These are phyloP conservation scores for Megaustenia siamemsis DNA, from an alignment of 2,888 invertebrate genomes.

Conservation along the genomic window DNA sequence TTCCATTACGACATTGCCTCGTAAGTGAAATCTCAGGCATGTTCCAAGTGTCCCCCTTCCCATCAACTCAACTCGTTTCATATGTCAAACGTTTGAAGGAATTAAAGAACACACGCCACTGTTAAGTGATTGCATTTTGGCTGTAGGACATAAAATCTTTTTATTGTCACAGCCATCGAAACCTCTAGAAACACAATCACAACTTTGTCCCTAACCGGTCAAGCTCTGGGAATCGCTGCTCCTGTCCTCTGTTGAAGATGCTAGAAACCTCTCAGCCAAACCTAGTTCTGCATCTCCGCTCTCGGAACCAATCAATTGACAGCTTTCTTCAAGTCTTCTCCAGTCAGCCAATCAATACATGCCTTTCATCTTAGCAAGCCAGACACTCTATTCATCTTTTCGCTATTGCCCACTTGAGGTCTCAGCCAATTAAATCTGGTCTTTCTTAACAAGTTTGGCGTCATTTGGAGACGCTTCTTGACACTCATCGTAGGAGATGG, in stretches of 20 bases:
- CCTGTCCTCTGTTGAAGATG: conserved; percentile 38
- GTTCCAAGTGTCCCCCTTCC: neutral
- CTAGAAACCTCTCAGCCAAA: conserved; percentile 46
- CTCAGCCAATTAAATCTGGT: conserved; percentile 49
- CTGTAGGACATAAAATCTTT: conserved; percentile 26
- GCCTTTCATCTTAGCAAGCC: conserved; percentile 41
- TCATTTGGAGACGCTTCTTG: conserved; percentile 42
- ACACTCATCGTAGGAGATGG: conserved; percentile 5
- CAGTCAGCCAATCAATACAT: conserved; percentile 48
- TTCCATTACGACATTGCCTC: neutral
- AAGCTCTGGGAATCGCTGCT: conserved; percentile 44
- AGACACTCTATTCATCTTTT: conserved; percentile 23
- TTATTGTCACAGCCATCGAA: conserved; percentile 32
- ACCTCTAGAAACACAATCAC: conserved; percentile 39
- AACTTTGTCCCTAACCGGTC: conserved; percentile 22
- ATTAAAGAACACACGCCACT: conserved; percentile 8
- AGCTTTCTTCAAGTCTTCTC: conserved; percentile 44
- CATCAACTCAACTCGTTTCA: neutral
- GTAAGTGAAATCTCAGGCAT: conserved; percentile 19
- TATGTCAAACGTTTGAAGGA: conserved; percentile 34
- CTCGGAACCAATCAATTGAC: conserved; percentile 48
- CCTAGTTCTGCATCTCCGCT: conserved; percentile 18
- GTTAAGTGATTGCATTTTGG: conserved; percentile 38
- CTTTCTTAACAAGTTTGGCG: conserved; percentile 50
- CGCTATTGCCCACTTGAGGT: conserved; percentile 52